phyloP scores from a whole-genome alignment of 2,888 invertebrate genomes.

The Aproaerema taeniolella region DNA sequence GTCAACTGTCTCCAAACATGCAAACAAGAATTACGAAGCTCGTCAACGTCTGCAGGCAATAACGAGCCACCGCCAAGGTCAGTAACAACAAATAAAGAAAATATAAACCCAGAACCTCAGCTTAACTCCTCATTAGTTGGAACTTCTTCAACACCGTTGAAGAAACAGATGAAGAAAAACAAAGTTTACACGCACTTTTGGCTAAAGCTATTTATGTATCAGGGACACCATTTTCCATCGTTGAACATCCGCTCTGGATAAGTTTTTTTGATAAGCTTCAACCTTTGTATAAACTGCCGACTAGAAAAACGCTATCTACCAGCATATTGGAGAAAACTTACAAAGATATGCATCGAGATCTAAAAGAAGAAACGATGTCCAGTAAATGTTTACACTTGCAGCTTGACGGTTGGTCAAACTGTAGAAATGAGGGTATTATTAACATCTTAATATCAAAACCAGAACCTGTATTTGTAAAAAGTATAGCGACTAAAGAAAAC shows the following conservation, averaged over 20 bases:
- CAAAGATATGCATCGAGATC: neutral
- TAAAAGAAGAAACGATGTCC: neutral
- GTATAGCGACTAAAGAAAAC: neutral
- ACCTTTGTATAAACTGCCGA: neutral
- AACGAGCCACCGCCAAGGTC: too few species aligned
- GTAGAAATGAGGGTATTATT: neutral
- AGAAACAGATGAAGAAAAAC: neutral
- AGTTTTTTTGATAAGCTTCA: neutral
- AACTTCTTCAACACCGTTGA: neutral
- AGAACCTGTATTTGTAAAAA: neutral
- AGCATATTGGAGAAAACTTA: neutral
- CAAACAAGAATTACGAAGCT: too few species aligned
- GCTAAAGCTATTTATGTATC: neutral
- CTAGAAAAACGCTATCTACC: neutral
- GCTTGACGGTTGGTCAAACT: neutral
- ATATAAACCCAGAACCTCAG: too few species aligned
- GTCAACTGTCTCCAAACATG: too few species aligned
- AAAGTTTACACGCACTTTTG: neutral
- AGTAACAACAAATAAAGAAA: too few species aligned
- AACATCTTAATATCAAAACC: conserved; percentile 1
- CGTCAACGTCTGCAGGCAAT: too few species aligned
- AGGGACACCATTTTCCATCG: neutral
- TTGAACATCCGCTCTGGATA: neutral
- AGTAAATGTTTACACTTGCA: neutral
- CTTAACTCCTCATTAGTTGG: too few species aligned